Evolutionary conservation across 2,113 vertebrate species (phyloP), one percentile per base, ranked within the genome.

Genomic region (Gymnogyps californianus): DNA sequence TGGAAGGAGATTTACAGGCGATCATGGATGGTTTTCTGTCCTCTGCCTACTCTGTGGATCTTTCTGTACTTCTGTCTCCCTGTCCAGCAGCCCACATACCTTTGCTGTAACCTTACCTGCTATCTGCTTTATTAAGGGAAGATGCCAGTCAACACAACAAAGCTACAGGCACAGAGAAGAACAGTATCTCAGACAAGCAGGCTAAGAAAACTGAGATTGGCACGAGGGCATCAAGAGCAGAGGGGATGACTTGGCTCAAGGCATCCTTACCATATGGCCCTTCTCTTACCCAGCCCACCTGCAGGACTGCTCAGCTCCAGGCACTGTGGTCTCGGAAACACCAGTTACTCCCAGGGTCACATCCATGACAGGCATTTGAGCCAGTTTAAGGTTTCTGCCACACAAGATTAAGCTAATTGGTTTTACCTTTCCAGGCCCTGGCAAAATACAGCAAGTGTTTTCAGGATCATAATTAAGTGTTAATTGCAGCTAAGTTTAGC

Each of bases 401-500:
- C 62, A 80, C 31, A 74, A 85, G 70, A 96, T 96, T 93, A 96
- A 93, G 84, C 79, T 96, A 94, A 97, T 97, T 94, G 16, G 82
- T 86, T 96, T 95, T 95, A 93, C 81, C 84, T 91, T 96, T 88
- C 75, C 34, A 91, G 82, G 87, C 87, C 94, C 67, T 93, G 12
- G 51, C 89, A 95, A 96, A 97, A 95, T 91, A 96, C 46, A 94
- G 95, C 82, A 76, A 96, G 78, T 93, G 92, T 97, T 97, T 95
- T 96, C 91, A 96, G 97, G 89, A 54, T 96, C 54, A 92, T 47
- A 97, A 97, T 97, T 96, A 94, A 95, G 92, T 94, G 93, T 96
- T 97, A 97, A 97, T 97, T 96, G 93, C 93, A 94, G 79, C 96
- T 97, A 96, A 96, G 94, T 97, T 97, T 97, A 97, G 94, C 91